These are phyloP conservation scores for Chloroclysta siterata DNA, from an alignment of 2,888 invertebrate genomes.

Conservation along the genomic window DNA sequence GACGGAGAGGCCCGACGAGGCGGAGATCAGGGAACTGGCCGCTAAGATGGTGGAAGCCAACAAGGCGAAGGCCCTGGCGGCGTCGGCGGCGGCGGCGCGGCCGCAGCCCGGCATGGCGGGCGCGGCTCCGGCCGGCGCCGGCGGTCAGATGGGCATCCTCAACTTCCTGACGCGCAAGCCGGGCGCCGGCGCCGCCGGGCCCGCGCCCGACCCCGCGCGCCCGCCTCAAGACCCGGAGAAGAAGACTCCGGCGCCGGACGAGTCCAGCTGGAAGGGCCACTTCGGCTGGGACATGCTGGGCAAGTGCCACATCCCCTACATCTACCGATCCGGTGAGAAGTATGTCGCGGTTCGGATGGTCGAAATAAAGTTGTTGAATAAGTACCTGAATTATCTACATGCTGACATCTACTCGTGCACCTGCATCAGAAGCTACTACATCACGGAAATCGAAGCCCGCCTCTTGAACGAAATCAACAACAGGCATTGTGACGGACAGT, in stretches of 20 bases:
- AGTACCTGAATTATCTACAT: conserved; percentile 94
- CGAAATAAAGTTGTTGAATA: conserved; percentile 94
- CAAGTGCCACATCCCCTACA: conserved; percentile 94
- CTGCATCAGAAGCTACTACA: conserved; percentile 96
- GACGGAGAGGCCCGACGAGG: conserved; percentile 92
- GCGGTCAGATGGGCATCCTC: conserved; percentile 85
- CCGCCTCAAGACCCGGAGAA: conserved; percentile 68
- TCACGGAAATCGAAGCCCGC: conserved; percentile 95
- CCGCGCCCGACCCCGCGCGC: conserved; percentile 56
- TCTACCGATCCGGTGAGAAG: conserved; percentile 92
- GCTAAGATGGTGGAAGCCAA: conserved; percentile 94
- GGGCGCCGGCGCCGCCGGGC: conserved; percentile 55
- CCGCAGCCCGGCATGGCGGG: conserved; percentile 73
- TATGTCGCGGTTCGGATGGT: conserved; percentile 98
- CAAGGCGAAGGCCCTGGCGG: conserved; percentile 86
- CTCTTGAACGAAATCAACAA: conserved; percentile 96
- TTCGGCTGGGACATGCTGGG: conserved; percentile 97
- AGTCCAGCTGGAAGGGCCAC: conserved; percentile 91
- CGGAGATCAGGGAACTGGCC: conserved; percentile 94
- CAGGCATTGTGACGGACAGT: conserved; percentile 95
- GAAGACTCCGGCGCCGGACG: conserved; percentile 85
- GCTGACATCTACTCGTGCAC: conserved; percentile 96
- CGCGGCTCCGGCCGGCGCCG: conserved; percentile 64
- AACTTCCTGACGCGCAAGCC: conserved; percentile 85
- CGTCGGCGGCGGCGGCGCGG: conserved; percentile 80